phyloP scores from a whole-genome alignment of 2,888 invertebrate species.

The Oxycera nigricornis region DNA sequence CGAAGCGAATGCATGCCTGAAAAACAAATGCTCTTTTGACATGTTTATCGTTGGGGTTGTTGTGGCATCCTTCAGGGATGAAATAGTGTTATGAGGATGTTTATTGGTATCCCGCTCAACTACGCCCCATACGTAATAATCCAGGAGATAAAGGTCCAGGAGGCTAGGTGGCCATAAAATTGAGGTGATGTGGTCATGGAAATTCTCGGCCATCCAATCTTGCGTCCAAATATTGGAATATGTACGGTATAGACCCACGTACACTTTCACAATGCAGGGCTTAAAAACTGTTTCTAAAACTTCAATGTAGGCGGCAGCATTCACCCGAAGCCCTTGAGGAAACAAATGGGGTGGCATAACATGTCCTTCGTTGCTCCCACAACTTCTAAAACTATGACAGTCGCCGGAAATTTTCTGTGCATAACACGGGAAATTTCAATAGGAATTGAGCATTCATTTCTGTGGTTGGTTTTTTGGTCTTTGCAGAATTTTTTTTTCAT shows the following conservation, averaged over 20 bases:
- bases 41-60: no score
- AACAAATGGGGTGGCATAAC: no score
- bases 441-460: neutral
- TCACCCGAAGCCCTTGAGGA: neutral
- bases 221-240: neutral
- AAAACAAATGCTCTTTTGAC: no score
- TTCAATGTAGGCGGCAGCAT: neutral
- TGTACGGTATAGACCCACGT: neutral
- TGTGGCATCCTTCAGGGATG: no score
- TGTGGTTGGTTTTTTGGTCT: neutral
- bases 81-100: no score
- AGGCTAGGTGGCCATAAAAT: neutral
- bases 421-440: neutral
- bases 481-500: neutral
- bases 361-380: no score
- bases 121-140: no score
- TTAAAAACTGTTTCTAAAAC: neutral
- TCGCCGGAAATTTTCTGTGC: neutral
- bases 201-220: neutral
- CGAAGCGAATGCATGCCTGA: no score
- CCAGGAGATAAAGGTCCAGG: no score
- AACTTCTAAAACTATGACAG: neutral
- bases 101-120: no score
- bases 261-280: neutral
- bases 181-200: neutral